Evolutionary conservation across 1,140 invertebrate species (phyloP), one percentile per base, ranked within the genome.

Genomic region (Hypsibius dujardini): DNA sequence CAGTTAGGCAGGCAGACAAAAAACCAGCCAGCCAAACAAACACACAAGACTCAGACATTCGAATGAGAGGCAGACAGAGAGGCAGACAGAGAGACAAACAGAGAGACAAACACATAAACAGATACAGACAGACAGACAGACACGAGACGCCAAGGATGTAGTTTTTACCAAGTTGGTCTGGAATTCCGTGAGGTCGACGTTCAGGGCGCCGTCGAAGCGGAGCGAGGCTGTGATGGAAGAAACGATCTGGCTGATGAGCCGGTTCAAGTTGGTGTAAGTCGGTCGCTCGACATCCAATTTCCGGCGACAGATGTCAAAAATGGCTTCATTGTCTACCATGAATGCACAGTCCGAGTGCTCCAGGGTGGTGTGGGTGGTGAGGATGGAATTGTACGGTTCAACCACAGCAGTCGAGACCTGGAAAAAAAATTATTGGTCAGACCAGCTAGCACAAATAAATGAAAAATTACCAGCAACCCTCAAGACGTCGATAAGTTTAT

Each of bases 301-400:
- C 45, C 82, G 76, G 28, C 82, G 77, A 75, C 86, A 88, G 74
- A 87, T 86, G 74, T 88, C 86, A 76, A 87, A 87, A 72, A 87
- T 87, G 70, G 85, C 86, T 77, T 88, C 85, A 77, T 87, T 87
- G 79, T 87, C 86, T 40, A 87, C 85, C 80, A 86, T 76, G 82
- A 84, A 46, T 81, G 82, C 3, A 87, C 84, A 78, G 72, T 82
- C 81, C 3, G 77, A 78, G 70, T 79, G 78, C 71, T 79, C 78
- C 56, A 78, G 73, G 59, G 79, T 82, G 15, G 75, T 73, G 47
- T 77, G 75, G 3, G 75, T 76, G 46, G 79, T 81, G 46, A 82
- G 75, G 69, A 82, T 78, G 46, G 80, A 79, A 73, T 82, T 82
- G 77, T 82, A 81, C 2, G 81, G 81, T 73, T 81, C 80, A 56